Evolutionary conservation across 2,888 invertebrate species (phyloP).

Genomic region (Standfussiana lucernea): DNA sequence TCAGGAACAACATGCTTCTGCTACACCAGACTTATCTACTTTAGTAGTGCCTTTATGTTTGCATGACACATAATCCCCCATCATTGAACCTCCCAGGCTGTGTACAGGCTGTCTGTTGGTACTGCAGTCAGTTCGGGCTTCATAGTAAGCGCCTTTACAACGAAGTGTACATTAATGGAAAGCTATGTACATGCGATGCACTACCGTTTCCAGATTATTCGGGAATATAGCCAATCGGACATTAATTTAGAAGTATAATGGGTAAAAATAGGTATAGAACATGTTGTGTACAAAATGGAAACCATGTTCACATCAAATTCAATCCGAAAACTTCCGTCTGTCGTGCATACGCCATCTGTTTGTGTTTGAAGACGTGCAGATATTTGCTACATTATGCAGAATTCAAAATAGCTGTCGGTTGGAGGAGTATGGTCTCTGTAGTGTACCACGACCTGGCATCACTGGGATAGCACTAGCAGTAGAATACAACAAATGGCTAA

Average conservation of each 20-base stretch:
- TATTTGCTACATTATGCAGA: constrained; percentile 1
- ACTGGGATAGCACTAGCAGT: too few species aligned
- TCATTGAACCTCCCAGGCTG: neutral
- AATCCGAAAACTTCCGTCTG: neutral
- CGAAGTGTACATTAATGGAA: neutral
- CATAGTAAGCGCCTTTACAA: neutral
- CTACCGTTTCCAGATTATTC: constrained; percentile 4
- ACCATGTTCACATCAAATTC: constrained; percentile 6
- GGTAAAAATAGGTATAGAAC: neutral
- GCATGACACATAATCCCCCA: neutral
- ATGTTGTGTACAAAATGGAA: neutral
- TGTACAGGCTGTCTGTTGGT: neutral
- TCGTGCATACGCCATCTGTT: neutral
- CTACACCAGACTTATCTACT: neutral
- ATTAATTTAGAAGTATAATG: neutral
- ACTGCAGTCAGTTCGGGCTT: neutral
- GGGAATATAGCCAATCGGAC: neutral
- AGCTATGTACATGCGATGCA: constrained; percentile 13
- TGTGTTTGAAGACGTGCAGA: constrained; percentile 1
- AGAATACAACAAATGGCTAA: neutral
- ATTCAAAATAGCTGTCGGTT: neutral
- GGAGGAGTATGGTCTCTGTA: neutral
- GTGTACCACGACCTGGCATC: neutral
- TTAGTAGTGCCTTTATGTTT: neutral
- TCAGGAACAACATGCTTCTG: neutral